Evolutionary conservation across 2,797 vertebrate species (phyloP).

Genomic region (Macropodus opercularis): DNA sequence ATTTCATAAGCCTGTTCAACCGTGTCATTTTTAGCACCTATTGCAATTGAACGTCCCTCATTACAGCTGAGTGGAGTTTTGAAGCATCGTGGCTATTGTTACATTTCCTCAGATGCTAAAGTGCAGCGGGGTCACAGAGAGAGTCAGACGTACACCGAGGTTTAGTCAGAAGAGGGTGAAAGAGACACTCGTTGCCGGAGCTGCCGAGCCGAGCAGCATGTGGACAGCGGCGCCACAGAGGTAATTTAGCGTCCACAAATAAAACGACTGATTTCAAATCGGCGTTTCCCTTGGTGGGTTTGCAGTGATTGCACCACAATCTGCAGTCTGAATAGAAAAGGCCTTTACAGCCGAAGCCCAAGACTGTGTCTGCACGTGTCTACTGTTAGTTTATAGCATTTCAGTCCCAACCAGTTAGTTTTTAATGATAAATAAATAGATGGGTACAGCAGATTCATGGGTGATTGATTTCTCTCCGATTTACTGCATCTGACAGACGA

Average conservation of each 20-base stretch:
- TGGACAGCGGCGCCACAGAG: slow-evolving; percentile 29
- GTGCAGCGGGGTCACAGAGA: slow-evolving; percentile 8
- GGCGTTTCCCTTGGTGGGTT: slow-evolving; percentile 10
- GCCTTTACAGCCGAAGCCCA: slow-evolving; percentile 21
- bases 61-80: slow-evolving; percentile 19
- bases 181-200: slow-evolving; percentile 9
- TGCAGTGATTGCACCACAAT: slow-evolving; percentile 20
- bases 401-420: too few species aligned
- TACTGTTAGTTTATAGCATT: not conserved
- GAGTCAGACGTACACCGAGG: slow-evolving; percentile 7
- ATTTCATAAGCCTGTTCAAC: slow-evolving; percentile 39
- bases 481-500: not conserved
- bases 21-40: slow-evolving; percentile 11
- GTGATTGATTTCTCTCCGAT: not conserved
- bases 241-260: slow-evolving; percentile 46
- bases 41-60: slow-evolving; percentile 30
- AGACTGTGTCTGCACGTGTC: slow-evolving; percentile 12
- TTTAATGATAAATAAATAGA: not conserved
- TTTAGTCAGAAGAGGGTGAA: slow-evolving; percentile 8
- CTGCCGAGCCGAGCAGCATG: slow-evolving; percentile 41
- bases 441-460: too few species aligned
- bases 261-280: slow-evolving; percentile 33
- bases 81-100: slow-evolving; percentile 4
- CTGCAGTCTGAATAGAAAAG: slow-evolving; percentile 14
- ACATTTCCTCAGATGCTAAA: slow-evolving; percentile 23